phyloP scores from a whole-genome alignment of 2,113 vertebrate species.

The Dasyornis broadbenti region DNA sequence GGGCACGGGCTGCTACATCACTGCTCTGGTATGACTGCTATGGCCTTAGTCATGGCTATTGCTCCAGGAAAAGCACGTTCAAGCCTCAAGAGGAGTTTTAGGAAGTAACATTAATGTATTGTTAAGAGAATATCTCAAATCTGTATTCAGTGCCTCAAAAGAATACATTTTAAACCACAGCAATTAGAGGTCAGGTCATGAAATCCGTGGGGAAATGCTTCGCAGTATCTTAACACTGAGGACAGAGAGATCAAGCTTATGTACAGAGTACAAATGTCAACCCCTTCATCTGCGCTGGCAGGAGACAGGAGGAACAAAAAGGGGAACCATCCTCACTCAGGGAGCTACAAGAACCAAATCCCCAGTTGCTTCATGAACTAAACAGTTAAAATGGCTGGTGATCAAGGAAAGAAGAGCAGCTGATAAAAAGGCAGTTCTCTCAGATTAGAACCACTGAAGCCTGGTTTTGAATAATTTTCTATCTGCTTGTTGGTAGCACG shows the following conservation, averaged over 20 bases:
- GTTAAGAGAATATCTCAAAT: neutral
- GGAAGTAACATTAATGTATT: neutral
- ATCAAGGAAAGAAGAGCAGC: neutral
- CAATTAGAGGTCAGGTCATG: neutral
- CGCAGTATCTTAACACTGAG: neutral
- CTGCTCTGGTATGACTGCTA: constrained; percentile 11
- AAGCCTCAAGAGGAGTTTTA: neutral
- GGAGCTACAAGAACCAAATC: neutral
- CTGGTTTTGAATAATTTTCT: neutral
- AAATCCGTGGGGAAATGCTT: neutral
- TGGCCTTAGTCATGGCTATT: neutral
- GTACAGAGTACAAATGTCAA: neutral
- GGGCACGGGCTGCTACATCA: neutral
- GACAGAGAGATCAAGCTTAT: neutral
- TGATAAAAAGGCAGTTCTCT: neutral
- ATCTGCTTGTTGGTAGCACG: neutral
- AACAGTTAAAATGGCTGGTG: neutral
- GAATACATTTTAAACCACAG: neutral
- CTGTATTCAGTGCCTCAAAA: neutral
- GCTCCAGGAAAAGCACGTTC: neutral
- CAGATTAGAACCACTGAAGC: neutral
- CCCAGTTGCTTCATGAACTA: neutral
- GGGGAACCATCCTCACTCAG: neutral
- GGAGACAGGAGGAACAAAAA: neutral
- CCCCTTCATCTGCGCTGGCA: neutral